A percentile compares a stretch with the other conserved stretches of the same genome.
Evolutionary conservation across 1,140 invertebrate species (phyloP).

Genomic region (Orussus abietinus): DNA sequence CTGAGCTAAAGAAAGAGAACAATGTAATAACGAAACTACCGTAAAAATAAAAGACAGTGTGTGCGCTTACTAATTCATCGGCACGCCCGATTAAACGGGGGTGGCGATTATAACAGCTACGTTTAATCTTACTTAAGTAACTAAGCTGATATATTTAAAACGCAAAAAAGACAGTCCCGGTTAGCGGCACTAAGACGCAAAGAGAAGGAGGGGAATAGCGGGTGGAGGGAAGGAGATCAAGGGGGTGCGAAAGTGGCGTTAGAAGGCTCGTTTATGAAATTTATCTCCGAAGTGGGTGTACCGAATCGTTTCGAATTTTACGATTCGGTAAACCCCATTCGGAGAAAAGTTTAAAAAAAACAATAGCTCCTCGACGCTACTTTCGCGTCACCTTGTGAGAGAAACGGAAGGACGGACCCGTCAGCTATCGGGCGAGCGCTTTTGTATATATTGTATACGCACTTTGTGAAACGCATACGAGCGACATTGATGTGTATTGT

Average conservation of each 20-base stretch:
- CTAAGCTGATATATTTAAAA: conserved; percentile 19
- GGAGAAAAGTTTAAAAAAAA: no score
- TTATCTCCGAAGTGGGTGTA: no score
- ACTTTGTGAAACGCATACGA: conserved; percentile 39
- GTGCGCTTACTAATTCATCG: conserved; percentile 40
- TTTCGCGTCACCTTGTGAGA: no score
- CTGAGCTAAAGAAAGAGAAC: conserved; percentile 7
- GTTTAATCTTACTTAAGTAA: conserved; percentile 37
- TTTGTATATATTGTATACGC: conserved; percentile 48
- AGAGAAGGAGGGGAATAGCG: conserved; percentile 9
- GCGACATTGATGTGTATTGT: conserved; percentile 31
- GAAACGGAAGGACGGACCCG: conserved; percentile 24
- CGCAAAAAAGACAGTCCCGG: conserved; percentile 36
- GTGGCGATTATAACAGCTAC: conserved; percentile 28
- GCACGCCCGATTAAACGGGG: conserved; percentile 16
- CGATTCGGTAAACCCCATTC: no score
- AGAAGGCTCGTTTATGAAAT: no score
- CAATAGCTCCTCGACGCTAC: no score
- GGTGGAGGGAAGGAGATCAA: no score
- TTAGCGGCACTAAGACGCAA: conserved; percentile 23
- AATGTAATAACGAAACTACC: conserved; percentile 34
- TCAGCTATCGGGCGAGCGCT: conserved; percentile 34
- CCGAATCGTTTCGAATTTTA: no score
- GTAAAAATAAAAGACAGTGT: conserved; percentile 41
- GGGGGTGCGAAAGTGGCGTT: no score